Conservation (phyloP, 2,797 vertebrate species). For the Anguilla obscura region DNA sequence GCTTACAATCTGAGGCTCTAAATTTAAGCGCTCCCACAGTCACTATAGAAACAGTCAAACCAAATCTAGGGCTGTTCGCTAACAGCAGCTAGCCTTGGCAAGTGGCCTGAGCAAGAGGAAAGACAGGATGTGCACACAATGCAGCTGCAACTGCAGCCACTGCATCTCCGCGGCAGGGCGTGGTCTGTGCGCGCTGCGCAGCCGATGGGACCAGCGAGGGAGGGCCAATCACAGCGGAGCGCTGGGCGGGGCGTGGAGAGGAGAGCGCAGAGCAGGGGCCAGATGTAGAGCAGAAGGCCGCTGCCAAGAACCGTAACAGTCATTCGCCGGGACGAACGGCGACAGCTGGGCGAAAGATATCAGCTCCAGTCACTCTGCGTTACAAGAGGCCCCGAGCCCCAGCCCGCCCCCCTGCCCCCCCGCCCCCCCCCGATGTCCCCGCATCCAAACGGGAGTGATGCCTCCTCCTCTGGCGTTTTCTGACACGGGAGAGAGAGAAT, state of each 20-base stretch:
- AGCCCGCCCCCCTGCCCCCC: constrained; percentile 32
- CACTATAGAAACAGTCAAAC: neutral
- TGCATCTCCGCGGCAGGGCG: neutral
- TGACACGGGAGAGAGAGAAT: neutral
- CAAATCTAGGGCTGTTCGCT: constrained; percentile 2
- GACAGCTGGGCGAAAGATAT: constrained; percentile 19
- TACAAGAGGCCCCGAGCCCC: constrained; percentile 43
- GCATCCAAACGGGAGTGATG: neutral
- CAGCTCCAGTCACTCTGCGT: constrained; percentile 53
- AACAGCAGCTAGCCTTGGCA: neutral
- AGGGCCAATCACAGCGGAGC: neutral
- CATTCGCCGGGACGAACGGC: neutral
- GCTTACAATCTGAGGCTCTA: neutral
- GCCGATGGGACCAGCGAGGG: neutral
- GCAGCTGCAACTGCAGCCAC: neutral
- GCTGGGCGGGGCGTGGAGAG: neutral
- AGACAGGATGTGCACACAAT: neutral
- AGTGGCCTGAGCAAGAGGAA: neutral
- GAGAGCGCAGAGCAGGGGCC: constrained; percentile 36
- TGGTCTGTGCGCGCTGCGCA: too few species aligned
- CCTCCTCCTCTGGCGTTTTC: neutral
- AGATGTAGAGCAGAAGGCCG: constrained; percentile 60
- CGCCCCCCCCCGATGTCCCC: constrained; percentile 33
- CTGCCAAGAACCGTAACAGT: constrained; percentile 53
- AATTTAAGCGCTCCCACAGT: constrained; percentile 14